Base-by-base conservation (phyloP, 2,888 invertebrate genomes). In the Drosophila aldrichi region DNA sequence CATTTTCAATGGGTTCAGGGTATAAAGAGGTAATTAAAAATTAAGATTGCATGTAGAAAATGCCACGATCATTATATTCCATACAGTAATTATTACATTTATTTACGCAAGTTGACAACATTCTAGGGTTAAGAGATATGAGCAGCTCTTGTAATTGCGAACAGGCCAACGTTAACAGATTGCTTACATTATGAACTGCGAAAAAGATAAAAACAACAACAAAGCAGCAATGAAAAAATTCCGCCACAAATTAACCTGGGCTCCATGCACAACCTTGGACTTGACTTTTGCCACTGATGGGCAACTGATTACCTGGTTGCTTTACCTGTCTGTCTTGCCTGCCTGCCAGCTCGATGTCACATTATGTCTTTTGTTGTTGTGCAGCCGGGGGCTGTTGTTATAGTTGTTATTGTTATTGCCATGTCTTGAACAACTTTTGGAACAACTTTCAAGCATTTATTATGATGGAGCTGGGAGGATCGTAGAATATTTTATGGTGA, bases 401-500 rank as follows among this genome's bases (percentile, higher is more conserved):
- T n/a, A 25, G 46, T 48, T 72, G 72, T 55, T 60, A 29, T 57
- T 72, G 74, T 64, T 58, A n/a, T 55, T 67, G 52, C 25, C 66
- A 38, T 16, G 48, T 25, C 54, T 62, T 63, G 60, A 77, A 79
- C 77, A 63, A 79, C 80, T 77, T 74, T 75, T 78, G 70, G 76
- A 87, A 81, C 89, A 84, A 86, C 86, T 87, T 86, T 87, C 88
- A 77, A 89, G 70, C 57, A 32, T 57, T 78, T 67, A 74, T 74
- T 61, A 68, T 57, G 67, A 62, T 71, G 70, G 65, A 38, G 22
- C 48, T 43, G 52, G 61, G 56, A 63, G 61, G 57, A 59, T 57
- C 61, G 48, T 52, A 62, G 55, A 74, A 63, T 59, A 48, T 58
- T 61, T 68, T 52, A 44, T 51, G 64, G 43, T 56, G 38, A 52